Percentiles rank a stretch among this genome's conserved stretches.
phyloP scores from a whole-genome alignment of 2,113 vertebrate species.

The Irena cyanogastra region DNA sequence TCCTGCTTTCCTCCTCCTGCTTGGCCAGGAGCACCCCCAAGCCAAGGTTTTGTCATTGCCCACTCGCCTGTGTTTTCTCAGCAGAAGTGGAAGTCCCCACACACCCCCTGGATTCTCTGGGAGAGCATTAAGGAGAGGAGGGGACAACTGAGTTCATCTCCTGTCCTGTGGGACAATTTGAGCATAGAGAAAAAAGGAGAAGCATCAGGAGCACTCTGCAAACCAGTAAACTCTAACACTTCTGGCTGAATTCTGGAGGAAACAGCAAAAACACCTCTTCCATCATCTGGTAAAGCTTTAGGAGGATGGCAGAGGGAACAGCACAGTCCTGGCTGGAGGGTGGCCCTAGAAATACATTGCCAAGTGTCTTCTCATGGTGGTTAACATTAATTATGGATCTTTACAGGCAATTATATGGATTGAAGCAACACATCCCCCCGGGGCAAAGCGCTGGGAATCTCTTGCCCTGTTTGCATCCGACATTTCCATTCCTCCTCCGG shows the following conservation, averaged over 20 bases:
- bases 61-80: background rate
- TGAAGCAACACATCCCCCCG: background rate
- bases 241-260: background rate
- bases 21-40: background rate
- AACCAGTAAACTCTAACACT: background rate
- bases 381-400: constrained; percentile 21
- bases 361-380: background rate
- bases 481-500: background rate
- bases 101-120: background rate
- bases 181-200: background rate
- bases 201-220: background rate
- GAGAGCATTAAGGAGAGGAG: background rate
- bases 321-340: background rate
- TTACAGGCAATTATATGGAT: constrained; percentile 2
- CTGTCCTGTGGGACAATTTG: background rate
- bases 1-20: background rate
- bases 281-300: background rate
- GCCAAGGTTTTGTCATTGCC: background rate
- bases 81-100: background rate
- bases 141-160: background rate
- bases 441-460: background rate
- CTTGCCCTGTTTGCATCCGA: background rate
- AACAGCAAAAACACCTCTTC: background rate
- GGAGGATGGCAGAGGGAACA: background rate
- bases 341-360: background rate